Evolutionary conservation across 2,797 vertebrate genomes (phyloP).

Genomic region (Semotilus atromaculatus): DNA sequence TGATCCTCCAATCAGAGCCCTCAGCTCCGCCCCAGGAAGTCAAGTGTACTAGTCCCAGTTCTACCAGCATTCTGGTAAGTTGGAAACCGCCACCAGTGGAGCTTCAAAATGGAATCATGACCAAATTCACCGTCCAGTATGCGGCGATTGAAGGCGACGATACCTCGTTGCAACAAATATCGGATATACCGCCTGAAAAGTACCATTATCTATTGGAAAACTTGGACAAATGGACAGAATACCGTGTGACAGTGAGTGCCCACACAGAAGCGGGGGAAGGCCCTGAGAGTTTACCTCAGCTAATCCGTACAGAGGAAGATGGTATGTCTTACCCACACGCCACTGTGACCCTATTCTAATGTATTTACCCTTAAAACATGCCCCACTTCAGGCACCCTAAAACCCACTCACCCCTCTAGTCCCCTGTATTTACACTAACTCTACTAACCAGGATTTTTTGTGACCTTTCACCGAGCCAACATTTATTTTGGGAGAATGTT

Average conservation of each 20-base stretch:
- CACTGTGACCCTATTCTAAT: constrained; percentile 49
- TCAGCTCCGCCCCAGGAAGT: constrained; percentile 97
- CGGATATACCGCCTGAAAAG: constrained; percentile 87
- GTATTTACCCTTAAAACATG: constrained; percentile 40
- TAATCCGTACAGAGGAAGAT: constrained; percentile 99
- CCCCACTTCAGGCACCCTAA: constrained; percentile 64
- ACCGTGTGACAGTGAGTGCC: constrained; percentile 92
- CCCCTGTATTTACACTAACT: constrained; percentile 59
- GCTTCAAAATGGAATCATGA: constrained; percentile 96
- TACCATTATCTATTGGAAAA: constrained; percentile 95
- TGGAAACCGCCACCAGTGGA: constrained; percentile 93
- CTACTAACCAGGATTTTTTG: constrained; percentile 66
- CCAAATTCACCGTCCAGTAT: constrained; percentile 92
- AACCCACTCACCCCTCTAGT: constrained; percentile 63
- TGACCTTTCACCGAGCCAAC: constrained; percentile 12
- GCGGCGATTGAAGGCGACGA: constrained; percentile 88
- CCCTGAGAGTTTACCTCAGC: constrained; percentile 91
- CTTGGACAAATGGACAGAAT: constrained; percentile 99
- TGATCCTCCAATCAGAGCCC: constrained; percentile 85
- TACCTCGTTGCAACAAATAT: constrained; percentile 80
- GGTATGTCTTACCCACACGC: constrained; percentile 89
- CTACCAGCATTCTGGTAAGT: constrained; percentile 99
- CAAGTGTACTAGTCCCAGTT: constrained; percentile 94
- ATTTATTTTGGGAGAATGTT: constrained; percentile 59
- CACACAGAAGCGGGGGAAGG: constrained; percentile 96